Conservation (phyloP, 2,888 invertebrate genomes). For the Bombylius discolor region DNA sequence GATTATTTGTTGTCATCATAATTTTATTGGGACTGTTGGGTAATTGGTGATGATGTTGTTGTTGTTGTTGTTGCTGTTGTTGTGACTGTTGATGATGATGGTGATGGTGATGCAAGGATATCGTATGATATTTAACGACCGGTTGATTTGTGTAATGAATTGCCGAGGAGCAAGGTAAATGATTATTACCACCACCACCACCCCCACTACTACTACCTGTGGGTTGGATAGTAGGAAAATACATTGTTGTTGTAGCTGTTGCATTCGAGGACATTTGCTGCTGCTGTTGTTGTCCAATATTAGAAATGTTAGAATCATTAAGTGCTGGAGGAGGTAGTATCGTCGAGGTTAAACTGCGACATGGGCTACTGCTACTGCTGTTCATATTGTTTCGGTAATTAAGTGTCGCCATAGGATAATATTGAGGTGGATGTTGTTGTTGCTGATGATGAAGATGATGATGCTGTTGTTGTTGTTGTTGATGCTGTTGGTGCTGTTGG, state of each 20-base stretch:
- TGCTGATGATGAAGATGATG: constrained; percentile 17
- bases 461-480: constrained; percentile 12
- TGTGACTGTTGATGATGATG: constrained; percentile 9
- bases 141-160: constrained; percentile 24
- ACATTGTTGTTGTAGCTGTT: constrained; percentile 28
- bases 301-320: too few relatives aligned
- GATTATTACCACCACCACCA: constrained; percentile 7
- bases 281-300: constrained; percentile 4
- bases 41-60: constrained; percentile 10
- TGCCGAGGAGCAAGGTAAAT: constrained; percentile 13
- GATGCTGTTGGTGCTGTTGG: constrained; percentile 8
- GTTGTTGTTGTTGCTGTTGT: constrained; percentile 4
- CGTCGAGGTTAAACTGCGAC: constrained; percentile 1
- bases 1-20: background rate
- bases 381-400: constrained; percentile 15
- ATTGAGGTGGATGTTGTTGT: constrained; percentile 14
- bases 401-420: constrained; percentile 16
- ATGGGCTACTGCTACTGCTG: constrained; percentile 10
- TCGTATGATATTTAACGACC: constrained; percentile 34
- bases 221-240: constrained; percentile 25
- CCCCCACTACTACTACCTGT: background rate
- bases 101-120: constrained; percentile 28
- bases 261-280: constrained; percentile 1
- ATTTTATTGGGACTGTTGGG: constrained; percentile 8
- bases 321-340: background rate